A percentile compares a stretch with the other conserved stretches of the same genome.
Conservation (phyloP, 1,140 invertebrate genomes). For the Gyrodactylus salaris region DNA sequence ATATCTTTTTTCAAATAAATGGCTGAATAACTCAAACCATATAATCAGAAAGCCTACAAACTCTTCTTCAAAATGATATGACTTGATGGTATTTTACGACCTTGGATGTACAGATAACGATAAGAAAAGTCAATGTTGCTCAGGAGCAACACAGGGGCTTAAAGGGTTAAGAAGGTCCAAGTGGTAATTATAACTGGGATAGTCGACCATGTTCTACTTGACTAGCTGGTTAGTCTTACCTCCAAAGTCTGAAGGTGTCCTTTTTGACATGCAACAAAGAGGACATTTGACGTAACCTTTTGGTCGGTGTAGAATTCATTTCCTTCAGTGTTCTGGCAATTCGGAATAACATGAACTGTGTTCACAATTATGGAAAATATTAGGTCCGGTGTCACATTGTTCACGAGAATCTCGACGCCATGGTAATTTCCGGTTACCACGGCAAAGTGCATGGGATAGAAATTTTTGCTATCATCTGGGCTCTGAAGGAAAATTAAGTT, state of each 20-base stretch:
- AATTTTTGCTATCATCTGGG: too few species aligned
- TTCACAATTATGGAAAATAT: not conserved
- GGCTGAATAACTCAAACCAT: too few species aligned
- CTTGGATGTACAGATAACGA: too few species aligned
- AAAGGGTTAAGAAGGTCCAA: too few species aligned
- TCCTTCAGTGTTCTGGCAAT: not conserved
- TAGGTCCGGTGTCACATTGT: not conserved
- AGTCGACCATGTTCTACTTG: not conserved
- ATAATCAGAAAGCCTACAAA: too few species aligned
- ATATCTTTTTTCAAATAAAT: too few species aligned
- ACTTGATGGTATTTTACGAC: too few species aligned
- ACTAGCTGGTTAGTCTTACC: not conserved
- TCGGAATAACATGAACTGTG: not conserved
- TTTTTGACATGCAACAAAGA: not conserved
- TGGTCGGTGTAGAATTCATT: not conserved
- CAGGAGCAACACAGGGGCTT: too few species aligned
- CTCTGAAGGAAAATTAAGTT: too few species aligned
- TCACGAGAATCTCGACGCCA: not conserved
- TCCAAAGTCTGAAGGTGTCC: not conserved
- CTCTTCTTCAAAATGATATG: too few species aligned
- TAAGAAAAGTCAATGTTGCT: too few species aligned
- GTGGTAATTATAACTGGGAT: too few species aligned
- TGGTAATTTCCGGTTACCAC: not conserved
- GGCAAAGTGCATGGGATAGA: slow-evolving; percentile 2
- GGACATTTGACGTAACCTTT: not conserved